Percentiles rank a stretch among this genome's conserved stretches.
Evolutionary conservation across 2,888 invertebrate species (phyloP).

Genomic region (Lypha dubia): DNA sequence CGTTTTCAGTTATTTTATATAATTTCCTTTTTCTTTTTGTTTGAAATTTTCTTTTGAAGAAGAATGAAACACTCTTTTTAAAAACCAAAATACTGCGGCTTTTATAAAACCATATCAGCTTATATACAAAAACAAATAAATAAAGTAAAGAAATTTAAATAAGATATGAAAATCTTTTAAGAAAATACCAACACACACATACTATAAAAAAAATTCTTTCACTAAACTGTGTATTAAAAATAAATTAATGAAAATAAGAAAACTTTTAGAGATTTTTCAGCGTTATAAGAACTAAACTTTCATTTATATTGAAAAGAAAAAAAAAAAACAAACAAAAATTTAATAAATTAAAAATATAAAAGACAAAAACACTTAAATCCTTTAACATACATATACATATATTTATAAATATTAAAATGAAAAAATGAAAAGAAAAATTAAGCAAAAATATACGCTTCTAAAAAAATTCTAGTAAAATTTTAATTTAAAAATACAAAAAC

Average conservation of each 20-base stretch:
- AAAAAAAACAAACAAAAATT: neutral
- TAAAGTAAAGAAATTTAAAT: slow-evolving; percentile 35
- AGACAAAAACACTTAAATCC: slow-evolving; percentile 62
- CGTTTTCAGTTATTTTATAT: neutral
- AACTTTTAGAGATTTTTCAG: slow-evolving; percentile 66
- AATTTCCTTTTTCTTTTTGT: slow-evolving; percentile 13
- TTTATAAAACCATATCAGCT: slow-evolving; percentile 78
- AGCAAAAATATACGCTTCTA: slow-evolving; percentile 65
- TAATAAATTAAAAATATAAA: slow-evolving; percentile 41
- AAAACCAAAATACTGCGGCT: slow-evolving; percentile 75
- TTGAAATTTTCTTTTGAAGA: slow-evolving; percentile 42
- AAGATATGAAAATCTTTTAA: slow-evolving; percentile 59
- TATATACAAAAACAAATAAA: slow-evolving; percentile 71
- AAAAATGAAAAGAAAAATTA: slow-evolving; percentile 21
- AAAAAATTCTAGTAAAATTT: slow-evolving; percentile 61
- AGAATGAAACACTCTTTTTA: slow-evolving; percentile 64
- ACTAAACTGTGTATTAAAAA: slow-evolving; percentile 56
- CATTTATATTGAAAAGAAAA: slow-evolving; percentile 38
- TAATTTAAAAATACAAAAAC: slow-evolving; percentile 80
- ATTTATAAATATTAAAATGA: neutral
- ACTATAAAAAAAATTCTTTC: slow-evolving; percentile 50
- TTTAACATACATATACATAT: slow-evolving; percentile 44
- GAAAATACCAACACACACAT: no score
- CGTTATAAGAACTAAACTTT: slow-evolving; percentile 49
- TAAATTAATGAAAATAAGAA: slow-evolving; percentile 42